Conservation (phyloP, 2,113 vertebrate species). For the Sinocyclocheilus anshuiensis region DNA sequence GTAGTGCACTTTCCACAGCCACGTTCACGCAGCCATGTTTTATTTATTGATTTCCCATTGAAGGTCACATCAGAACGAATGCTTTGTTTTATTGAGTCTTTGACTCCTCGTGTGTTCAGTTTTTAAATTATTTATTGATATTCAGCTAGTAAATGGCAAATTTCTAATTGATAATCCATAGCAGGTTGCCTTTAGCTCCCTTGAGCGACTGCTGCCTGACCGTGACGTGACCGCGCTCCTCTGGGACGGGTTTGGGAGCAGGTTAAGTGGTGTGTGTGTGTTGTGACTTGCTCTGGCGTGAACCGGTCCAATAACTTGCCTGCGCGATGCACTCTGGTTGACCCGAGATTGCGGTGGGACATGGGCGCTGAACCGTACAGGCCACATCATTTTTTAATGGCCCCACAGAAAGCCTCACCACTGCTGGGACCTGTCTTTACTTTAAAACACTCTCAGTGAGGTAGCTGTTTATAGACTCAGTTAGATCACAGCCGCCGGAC, state of each 20-base stretch:
- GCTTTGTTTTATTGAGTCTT: not conserved
- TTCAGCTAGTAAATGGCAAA: not conserved
- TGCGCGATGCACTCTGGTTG: conserved; percentile 36
- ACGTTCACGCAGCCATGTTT: conserved; percentile 9
- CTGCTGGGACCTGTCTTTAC: conserved; percentile 42
- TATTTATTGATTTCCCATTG: conserved; percentile 17
- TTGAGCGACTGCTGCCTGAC: conserved; percentile 19
- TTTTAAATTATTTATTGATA: not conserved
- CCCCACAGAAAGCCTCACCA: conserved; percentile 27
- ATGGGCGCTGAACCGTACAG: conserved; percentile 19
- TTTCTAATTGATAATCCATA: not conserved
- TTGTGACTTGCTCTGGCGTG: conserved; percentile 31
- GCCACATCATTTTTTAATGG: conserved; percentile 59
- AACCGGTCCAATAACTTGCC: conserved; percentile 32
- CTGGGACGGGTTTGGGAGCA: not conserved
- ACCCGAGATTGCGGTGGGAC: conserved; percentile 24
- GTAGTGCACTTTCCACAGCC: conserved; percentile 8
- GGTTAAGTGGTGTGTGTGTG: conserved; percentile 33
- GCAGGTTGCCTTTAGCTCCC: not conserved
- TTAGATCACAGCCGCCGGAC: conserved; percentile 30
- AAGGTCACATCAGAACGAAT: conserved; percentile 2
- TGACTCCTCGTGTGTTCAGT: not conserved
- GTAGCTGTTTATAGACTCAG: conserved; percentile 41
- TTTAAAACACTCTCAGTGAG: conserved; percentile 39
- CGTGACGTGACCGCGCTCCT: conserved; percentile 44